Evolutionary conservation across 2,797 vertebrate genomes (phyloP).

Genomic region (Protosalanx chinensis): DNA sequence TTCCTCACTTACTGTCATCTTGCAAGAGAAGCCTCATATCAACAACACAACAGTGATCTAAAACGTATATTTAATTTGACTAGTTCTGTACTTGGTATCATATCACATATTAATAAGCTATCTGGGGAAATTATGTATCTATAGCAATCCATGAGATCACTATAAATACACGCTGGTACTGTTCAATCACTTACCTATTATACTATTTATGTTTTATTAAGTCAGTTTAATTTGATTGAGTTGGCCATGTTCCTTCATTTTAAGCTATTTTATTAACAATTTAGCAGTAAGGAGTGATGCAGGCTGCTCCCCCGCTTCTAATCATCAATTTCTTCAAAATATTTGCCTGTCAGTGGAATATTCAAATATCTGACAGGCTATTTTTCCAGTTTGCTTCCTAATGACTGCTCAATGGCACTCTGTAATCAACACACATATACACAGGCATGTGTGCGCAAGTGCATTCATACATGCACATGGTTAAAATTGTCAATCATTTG

Average conservation of each 20-base stretch:
- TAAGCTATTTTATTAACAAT: constrained; percentile 27
- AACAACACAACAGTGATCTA: not conserved
- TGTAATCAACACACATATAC: not conserved
- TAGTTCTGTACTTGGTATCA: constrained; percentile 30
- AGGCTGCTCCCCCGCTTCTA: constrained; percentile 20
- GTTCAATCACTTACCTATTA: constrained; percentile 30
- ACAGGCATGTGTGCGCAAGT: not conserved
- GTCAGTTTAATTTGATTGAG: constrained; percentile 17
- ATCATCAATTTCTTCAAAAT: constrained; percentile 33
- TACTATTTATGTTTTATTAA: constrained; percentile 35
- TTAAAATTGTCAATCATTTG: not conserved
- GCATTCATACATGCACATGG: too few relatives aligned
- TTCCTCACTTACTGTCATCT: too few relatives aligned
- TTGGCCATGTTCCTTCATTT: constrained; percentile 12
- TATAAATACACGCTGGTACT: constrained; percentile 27
- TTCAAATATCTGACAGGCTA: constrained; percentile 32
- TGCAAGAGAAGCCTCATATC: too few relatives aligned
- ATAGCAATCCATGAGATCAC: constrained; percentile 7
- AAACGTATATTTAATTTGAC: constrained; percentile 33
- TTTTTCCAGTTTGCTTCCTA: constrained; percentile 12
- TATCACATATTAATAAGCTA: constrained; percentile 32
- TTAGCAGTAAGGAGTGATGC: constrained; percentile 29
- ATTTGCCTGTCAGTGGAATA: constrained; percentile 33
- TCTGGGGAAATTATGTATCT: constrained; percentile 25
- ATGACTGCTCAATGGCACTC: constrained; percentile 22